Evolutionary conservation across 2,797 vertebrate species (phyloP).

Genomic region (Hybognathus amarus): DNA sequence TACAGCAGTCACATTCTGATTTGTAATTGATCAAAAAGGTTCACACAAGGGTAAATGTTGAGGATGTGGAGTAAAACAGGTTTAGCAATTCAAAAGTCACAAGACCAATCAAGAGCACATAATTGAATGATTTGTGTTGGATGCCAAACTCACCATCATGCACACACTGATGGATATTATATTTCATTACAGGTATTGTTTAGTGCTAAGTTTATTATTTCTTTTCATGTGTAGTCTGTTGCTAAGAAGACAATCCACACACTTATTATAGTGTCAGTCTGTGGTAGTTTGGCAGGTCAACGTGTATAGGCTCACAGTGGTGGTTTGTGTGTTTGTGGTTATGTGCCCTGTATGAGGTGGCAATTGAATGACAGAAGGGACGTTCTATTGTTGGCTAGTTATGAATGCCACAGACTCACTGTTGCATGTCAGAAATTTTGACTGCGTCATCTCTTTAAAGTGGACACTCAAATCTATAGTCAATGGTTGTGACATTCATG

Average conservation of each 20-base stretch:
- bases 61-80: neutral
- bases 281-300: neutral
- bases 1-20: neutral
- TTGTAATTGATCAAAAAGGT: neutral
- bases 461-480: neutral
- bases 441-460: neutral
- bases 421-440: constrained; percentile 1
- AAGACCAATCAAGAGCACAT: neutral
- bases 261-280: neutral
- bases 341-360: neutral
- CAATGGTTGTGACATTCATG: neutral
- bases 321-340: constrained; percentile 6
- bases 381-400: constrained; percentile 54
- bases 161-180: neutral
- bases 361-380: constrained; percentile 35
- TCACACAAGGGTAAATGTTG: neutral
- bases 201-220: neutral
- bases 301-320: neutral
- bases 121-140: neutral
- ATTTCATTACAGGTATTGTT: constrained; percentile 15
- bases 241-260: neutral
- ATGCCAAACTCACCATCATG: neutral
- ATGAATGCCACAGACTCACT: constrained; percentile 14
- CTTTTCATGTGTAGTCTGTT: neutral
- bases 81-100: neutral